Conservation (phyloP, 2,888 invertebrate species). For the Acanthosepion esculentum region DNA sequence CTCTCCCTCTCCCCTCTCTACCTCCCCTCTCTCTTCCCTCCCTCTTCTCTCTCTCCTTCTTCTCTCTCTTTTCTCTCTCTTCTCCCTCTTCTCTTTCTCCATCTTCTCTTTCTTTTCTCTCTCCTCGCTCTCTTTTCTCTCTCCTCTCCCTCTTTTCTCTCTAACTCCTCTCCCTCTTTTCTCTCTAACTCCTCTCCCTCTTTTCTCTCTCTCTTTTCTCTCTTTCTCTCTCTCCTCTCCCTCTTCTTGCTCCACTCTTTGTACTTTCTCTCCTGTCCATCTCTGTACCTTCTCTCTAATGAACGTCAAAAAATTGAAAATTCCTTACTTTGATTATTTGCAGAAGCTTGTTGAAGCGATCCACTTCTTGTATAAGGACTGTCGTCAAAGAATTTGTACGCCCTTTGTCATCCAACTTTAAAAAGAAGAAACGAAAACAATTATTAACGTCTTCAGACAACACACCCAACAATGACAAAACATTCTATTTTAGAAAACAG, state of each 20-base stretch:
- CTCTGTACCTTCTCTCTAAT: not conserved
- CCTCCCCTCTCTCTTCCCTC: not conserved
- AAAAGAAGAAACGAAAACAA: slow-evolving; percentile 52
- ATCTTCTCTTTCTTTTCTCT: too few species aligned
- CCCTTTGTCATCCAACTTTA: slow-evolving; percentile 81
- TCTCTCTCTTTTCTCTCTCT: too few species aligned
- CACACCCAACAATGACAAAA: not conserved
- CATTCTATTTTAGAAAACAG: too few species aligned
- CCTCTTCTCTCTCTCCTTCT: not conserved
- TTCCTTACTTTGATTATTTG: slow-evolving; percentile 72
- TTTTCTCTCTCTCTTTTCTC: not conserved
- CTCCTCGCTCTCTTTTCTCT: too few species aligned
- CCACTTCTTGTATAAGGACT: slow-evolving; percentile 76
- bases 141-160: not conserved
- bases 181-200: not conserved
- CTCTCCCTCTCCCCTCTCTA: not conserved
- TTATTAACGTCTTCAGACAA: not conserved
- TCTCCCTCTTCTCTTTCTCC: not conserved
- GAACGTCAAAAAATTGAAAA: not conserved
- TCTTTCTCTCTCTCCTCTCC: too few species aligned
- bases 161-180: not conserved
- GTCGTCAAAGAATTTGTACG: slow-evolving; percentile 82
- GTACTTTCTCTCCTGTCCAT: not conserved
- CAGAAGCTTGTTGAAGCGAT: slow-evolving; percentile 76
- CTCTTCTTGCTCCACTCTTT: not conserved